These are phyloP conservation scores for Camponotus vicinus DNA, from an alignment of 1,140 invertebrate species.

Conservation along the genomic window DNA sequence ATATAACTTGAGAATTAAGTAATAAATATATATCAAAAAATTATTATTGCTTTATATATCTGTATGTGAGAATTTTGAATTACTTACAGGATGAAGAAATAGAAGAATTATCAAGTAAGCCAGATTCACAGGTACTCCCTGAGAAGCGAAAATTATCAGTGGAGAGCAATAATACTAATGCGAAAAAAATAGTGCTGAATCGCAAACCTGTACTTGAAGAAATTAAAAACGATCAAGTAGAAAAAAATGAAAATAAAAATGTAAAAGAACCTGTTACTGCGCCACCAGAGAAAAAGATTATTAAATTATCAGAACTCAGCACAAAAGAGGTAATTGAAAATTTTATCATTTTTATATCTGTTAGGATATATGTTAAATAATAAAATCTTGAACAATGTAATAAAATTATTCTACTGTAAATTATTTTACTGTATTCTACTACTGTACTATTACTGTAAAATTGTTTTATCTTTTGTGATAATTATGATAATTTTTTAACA, in stretches of 20 bases:
- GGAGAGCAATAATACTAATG: constrained; percentile 78
- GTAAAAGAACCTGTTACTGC: constrained; percentile 64
- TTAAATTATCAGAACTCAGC: constrained; percentile 88
- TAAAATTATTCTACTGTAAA: neutral
- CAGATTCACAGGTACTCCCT: constrained; percentile 79
- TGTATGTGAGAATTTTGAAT: neutral
- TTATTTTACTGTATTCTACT: no score
- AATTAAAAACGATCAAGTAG: constrained; percentile 76
- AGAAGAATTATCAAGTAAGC: constrained; percentile 81
- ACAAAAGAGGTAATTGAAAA: constrained; percentile 87
- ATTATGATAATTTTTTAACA: constrained; percentile 74
- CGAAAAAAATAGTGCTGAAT: constrained; percentile 90
- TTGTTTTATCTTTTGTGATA: neutral
- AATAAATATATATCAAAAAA: no score
- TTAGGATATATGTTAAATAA: neutral
- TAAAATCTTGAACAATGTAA: neutral
- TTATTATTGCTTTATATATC: neutral
- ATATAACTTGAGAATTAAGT: no score
- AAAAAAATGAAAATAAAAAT: constrained; percentile 72
- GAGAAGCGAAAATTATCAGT: constrained; percentile 81
- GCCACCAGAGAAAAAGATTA: constrained; percentile 85
- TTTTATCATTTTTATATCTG: neutral
- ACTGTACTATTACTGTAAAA: no score
- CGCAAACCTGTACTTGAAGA: constrained; percentile 88
- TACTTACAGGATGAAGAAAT: constrained; percentile 84